Percentiles rank a stretch among this genome's conserved stretches.
Conservation (phyloP, 2,888 invertebrate species). For the Drosophila infuscata region DNA sequence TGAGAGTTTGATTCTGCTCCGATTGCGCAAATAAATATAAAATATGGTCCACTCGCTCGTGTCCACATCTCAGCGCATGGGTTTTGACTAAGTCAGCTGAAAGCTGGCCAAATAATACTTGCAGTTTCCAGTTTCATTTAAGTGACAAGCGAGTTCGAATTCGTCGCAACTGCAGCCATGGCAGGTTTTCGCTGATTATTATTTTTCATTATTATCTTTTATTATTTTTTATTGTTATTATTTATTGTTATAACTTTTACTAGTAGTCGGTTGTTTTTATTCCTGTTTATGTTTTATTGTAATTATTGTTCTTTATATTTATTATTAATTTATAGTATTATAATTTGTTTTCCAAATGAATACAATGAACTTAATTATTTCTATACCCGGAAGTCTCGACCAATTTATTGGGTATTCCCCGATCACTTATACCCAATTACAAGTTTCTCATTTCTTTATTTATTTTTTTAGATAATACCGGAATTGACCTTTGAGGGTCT, state of each 20-base stretch:
- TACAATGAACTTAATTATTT: no score
- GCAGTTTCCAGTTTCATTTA: not conserved
- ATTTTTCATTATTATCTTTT: no score
- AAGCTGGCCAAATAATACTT: not conserved
- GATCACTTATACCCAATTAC: not conserved
- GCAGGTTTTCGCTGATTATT: not conserved
- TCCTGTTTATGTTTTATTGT: no score
- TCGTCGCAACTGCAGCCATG: not conserved
- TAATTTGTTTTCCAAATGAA: no score
- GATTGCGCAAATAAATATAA: not conserved
- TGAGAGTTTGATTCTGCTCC: conserved; percentile 17
- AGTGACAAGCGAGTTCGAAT: not conserved
- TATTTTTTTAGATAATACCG: conserved; percentile 87
- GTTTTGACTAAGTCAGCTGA: not conserved
- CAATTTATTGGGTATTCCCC: not conserved
- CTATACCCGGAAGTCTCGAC: no score
- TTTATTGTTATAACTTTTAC: no score
- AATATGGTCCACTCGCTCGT: not conserved
- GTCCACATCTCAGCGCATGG: not conserved
- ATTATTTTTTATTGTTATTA: no score
- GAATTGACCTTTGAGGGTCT: conserved; percentile 91
- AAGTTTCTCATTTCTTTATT: not conserved
- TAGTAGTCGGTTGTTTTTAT: no score
- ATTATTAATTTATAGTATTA: no score
- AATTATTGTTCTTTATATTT: no score